Conservation (phyloP, 2,797 vertebrate genomes). For the Chaenodraco wilsoni region DNA sequence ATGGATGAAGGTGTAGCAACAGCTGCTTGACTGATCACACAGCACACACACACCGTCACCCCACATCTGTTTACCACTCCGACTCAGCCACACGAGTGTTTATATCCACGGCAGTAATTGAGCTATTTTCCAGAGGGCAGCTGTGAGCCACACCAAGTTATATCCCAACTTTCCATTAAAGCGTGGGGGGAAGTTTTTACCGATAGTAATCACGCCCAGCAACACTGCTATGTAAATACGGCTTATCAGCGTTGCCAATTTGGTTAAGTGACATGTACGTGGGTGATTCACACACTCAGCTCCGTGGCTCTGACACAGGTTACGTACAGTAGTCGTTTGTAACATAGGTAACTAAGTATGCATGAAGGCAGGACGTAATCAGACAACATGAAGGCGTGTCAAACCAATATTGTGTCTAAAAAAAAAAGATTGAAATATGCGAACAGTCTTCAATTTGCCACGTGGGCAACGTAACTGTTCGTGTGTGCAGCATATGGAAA, state of each 20-base stretch:
- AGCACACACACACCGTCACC: constrained; percentile 64
- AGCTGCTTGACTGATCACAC: constrained; percentile 68
- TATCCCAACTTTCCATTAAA: constrained; percentile 76
- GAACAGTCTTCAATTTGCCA: constrained; percentile 40
- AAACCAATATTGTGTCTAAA: constrained; percentile 18
- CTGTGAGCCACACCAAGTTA: constrained; percentile 69
- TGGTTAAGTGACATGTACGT: constrained; percentile 77
- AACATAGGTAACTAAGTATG: constrained; percentile 49
- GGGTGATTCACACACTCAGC: constrained; percentile 68
- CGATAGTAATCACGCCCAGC: constrained; percentile 72
- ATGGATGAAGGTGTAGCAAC: constrained; percentile 65
- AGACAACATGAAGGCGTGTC: constrained; percentile 25
- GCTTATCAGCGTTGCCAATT: constrained; percentile 77
- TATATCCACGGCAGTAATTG: constrained; percentile 68
- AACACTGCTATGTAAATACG: constrained; percentile 78
- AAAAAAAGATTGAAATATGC: constrained; percentile 52
- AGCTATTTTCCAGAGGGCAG: constrained; percentile 72
- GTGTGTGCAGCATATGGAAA: constrained; percentile 75
- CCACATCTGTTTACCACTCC: constrained; percentile 75
- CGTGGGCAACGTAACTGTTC: constrained; percentile 57
- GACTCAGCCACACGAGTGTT: constrained; percentile 65
- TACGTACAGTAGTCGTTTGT: constrained; percentile 46
- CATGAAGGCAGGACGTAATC: constrained; percentile 40
- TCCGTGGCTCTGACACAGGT: constrained; percentile 43
- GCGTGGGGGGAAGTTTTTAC: constrained; percentile 55